Evolutionary conservation across 2,888 invertebrate genomes (phyloP).

Genomic region (Ophioninae sp.): DNA sequence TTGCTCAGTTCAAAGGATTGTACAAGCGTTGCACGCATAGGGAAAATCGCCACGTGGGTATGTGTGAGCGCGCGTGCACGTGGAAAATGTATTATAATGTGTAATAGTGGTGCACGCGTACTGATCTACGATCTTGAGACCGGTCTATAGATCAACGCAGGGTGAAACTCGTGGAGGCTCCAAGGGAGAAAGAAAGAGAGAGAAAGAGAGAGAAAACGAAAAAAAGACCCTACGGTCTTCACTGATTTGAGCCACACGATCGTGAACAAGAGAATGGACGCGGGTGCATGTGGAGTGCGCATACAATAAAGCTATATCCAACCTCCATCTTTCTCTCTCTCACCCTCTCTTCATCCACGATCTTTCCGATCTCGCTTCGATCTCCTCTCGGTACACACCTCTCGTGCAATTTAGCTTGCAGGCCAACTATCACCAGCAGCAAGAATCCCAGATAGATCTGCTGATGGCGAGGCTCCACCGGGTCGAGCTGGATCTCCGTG

Average conservation of each 20-base stretch:
- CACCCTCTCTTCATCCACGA: slow-evolving; percentile 1
- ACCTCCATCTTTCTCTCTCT: slow-evolving; percentile 30
- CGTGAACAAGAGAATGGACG: slow-evolving; percentile 2
- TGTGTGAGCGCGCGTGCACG: slow-evolving; percentile 46
- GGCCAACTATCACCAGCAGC: slow-evolving; percentile 46
- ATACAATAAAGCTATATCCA: slow-evolving; percentile 59
- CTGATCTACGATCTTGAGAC: slow-evolving; percentile 67
- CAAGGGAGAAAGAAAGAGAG: not conserved
- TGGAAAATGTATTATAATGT: slow-evolving; percentile 68
- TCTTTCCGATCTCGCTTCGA: slow-evolving; percentile 10
- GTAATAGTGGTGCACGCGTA: slow-evolving; percentile 66
- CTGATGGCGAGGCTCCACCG: slow-evolving; percentile 38
- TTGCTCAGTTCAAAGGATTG: too few species aligned
- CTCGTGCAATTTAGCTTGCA: slow-evolving; percentile 20
- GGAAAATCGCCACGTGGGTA: not conserved
- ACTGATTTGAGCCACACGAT: slow-evolving; percentile 11
- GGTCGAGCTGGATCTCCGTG: slow-evolving; percentile 41
- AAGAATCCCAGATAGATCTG: slow-evolving; percentile 53
- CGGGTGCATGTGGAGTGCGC: not conserved
- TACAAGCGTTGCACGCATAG: too few species aligned
- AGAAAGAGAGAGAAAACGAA: not conserved
- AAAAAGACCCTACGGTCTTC: slow-evolving; percentile 7
- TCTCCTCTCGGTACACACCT: slow-evolving; percentile 9
- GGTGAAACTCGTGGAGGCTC: slow-evolving; percentile 38
- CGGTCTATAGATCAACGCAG: slow-evolving; percentile 64